phyloP scores from a whole-genome alignment of 2,797 vertebrate genomes.

The Meriones psammophilus region DNA sequence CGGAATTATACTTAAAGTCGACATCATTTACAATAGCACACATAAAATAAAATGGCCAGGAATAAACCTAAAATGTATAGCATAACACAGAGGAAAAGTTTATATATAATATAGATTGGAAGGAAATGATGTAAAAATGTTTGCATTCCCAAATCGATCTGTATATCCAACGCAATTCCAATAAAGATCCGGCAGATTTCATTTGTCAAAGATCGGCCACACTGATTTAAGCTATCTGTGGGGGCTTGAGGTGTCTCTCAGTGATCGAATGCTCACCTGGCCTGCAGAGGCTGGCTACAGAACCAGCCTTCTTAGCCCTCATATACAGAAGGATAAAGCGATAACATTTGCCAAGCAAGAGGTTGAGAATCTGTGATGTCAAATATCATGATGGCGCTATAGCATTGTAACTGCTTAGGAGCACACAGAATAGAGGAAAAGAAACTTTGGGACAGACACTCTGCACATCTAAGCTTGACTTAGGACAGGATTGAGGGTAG shows the following conservation, averaged over 20 bases:
- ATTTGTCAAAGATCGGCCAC: slow-evolving; percentile 7
- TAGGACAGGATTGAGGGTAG: background rate
- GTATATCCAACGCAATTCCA: background rate
- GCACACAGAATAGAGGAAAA: background rate
- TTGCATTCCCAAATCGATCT: background rate
- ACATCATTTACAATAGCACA: background rate
- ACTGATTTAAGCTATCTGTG: background rate
- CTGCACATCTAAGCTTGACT: background rate
- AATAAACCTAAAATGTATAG: slow-evolving; percentile 29
- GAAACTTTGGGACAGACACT: background rate
- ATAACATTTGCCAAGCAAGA: slow-evolving; percentile 33
- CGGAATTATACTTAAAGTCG: slow-evolving; percentile 59
- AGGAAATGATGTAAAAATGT: slow-evolving; percentile 5
- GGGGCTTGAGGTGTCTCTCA: background rate
- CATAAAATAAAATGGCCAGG: slow-evolving; percentile 27
- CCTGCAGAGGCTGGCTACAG: background rate
- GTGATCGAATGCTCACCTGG: background rate
- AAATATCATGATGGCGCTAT: background rate
- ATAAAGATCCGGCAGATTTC: slow-evolving; percentile 9
- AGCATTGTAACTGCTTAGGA: background rate
- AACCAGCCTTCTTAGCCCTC: background rate
- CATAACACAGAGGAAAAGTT: slow-evolving; percentile 30
- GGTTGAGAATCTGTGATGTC: background rate
- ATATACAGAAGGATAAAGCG: background rate
- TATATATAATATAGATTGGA: background rate